Evolutionary conservation across 2,797 vertebrate species (phyloP).

Genomic region (Acipenser oxyrinchus): DNA sequence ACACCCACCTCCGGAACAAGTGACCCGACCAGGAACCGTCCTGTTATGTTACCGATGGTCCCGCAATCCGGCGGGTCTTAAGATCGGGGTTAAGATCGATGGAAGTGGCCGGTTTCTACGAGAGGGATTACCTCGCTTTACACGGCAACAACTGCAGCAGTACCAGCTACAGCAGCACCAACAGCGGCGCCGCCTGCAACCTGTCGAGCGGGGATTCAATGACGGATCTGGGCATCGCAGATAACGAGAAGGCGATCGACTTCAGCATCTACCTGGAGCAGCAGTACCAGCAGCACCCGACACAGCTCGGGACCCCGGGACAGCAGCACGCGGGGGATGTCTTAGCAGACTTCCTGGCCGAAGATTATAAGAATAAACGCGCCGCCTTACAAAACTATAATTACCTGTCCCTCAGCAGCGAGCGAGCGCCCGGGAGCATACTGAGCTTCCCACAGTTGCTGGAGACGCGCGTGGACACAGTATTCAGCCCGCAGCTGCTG

Average conservation of each 20-base stretch:
- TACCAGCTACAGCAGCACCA: conserved; percentile 38
- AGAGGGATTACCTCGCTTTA: conserved; percentile 91
- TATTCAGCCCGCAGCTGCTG: conserved; percentile 71
- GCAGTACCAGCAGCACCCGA: conserved; percentile 56
- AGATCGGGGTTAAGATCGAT: conserved; percentile 71
- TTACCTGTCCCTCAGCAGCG: conserved; percentile 68
- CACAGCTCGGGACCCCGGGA: conserved; percentile 44
- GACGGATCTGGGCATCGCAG: conserved; percentile 86
- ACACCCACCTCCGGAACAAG: conserved; percentile 22
- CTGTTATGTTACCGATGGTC: conserved; percentile 37
- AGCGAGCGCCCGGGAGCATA: conserved; percentile 43
- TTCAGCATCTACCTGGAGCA: conserved; percentile 86
- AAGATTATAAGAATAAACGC: conserved; percentile 79
- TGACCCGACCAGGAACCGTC: conserved; percentile 22
- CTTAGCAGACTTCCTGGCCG: conserved; percentile 77
- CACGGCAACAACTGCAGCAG: conserved; percentile 61
- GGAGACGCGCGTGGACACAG: conserved; percentile 85
- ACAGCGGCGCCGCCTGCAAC: conserved; percentile 52
- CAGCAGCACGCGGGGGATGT: conserved; percentile 67
- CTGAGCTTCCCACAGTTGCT: conserved; percentile 76
- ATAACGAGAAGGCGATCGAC: conserved; percentile 94
- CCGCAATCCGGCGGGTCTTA: conserved; percentile 57
- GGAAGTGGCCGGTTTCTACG: conserved; percentile 98
- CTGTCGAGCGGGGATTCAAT: conserved; percentile 73
- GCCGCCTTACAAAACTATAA: conserved; percentile 60